A percentile compares a stretch with the other conserved stretches of the same genome.
These are phyloP conservation scores for Emydoidea blandingii DNA, from an alignment of 2,797 vertebrate species.

Conservation along the genomic window DNA sequence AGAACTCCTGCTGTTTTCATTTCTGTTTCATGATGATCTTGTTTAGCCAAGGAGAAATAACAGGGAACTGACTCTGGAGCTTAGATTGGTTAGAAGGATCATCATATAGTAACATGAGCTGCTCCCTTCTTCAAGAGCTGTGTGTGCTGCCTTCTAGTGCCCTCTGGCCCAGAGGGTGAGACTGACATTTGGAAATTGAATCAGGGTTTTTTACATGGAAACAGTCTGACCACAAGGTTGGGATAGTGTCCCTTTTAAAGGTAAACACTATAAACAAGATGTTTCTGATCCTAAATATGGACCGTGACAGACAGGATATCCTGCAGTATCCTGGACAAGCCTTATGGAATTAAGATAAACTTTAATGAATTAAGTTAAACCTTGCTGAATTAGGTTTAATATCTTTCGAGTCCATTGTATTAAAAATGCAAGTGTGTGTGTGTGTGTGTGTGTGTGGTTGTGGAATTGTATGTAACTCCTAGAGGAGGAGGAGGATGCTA, in stretches of 20 bases:
- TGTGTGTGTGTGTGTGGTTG: no score
- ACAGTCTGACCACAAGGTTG: background rate
- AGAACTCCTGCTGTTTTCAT: background rate
- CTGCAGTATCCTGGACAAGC: no score
- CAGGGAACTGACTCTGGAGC: fast-evolving
- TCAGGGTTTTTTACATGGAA: background rate
- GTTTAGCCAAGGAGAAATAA: background rate
- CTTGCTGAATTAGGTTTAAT: no score
- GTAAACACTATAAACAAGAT: background rate
- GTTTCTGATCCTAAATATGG: background rate
- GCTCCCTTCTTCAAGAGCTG: background rate
- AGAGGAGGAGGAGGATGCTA: no score
- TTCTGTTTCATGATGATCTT: background rate
- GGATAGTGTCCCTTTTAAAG: background rate
- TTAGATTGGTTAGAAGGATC: background rate
- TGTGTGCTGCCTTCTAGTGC: background rate
- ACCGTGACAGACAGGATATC: no score
- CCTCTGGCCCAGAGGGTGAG: background rate
- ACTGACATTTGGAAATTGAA: background rate
- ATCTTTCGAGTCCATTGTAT: no score
- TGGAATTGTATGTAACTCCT: no score
- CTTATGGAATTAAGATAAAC: no score
- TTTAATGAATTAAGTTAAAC: no score
- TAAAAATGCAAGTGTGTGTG: no score
- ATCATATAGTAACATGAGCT: fast-evolving